These are phyloP conservation scores for Argopecten irradians DNA, from an alignment of 1,140 invertebrate genomes.

Conservation along the genomic window DNA sequence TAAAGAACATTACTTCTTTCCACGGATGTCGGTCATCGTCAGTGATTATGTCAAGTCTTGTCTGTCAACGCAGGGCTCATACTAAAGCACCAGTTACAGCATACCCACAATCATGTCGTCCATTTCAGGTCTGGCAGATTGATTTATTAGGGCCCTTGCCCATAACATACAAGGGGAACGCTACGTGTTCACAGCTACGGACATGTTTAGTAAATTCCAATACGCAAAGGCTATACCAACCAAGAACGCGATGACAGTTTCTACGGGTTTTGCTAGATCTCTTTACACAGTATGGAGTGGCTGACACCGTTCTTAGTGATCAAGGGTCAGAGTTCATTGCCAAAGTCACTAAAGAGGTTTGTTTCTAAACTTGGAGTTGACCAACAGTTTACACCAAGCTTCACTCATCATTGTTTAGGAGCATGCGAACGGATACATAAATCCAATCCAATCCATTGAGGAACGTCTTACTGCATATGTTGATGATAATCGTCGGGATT, in stretches of 20 bases:
- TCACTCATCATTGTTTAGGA: conserved; percentile 38
- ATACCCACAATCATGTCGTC: conserved; percentile 20
- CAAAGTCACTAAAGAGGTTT: background rate
- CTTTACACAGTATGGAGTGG: conserved; percentile 35
- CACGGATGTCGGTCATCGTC: background rate
- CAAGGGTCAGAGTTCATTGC: conserved; percentile 33
- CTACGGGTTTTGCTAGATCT: conserved; percentile 26
- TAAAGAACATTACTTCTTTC: conserved; percentile 37
- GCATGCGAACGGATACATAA: conserved; percentile 32
- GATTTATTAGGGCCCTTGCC: conserved; percentile 36
- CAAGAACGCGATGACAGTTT: conserved; percentile 30
- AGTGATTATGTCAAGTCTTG: conserved; percentile 40
- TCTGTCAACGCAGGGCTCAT: background rate
- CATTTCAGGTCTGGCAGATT: conserved; percentile 35
- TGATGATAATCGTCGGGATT: background rate
- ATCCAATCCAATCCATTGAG: conserved; percentile 25
- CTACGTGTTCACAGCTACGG: conserved; percentile 34
- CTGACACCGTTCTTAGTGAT: conserved; percentile 33
- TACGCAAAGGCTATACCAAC: background rate
- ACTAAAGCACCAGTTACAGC: conserved; percentile 24
- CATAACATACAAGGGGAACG: background rate
- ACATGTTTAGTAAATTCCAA: conserved; percentile 37
- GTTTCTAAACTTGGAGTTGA: conserved; percentile 16
- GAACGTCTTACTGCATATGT: conserved; percentile 31
- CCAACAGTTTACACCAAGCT: conserved; percentile 32